Conservation (phyloP, 2,113 vertebrate species). For the Epinephelus cyanopodus region DNA sequence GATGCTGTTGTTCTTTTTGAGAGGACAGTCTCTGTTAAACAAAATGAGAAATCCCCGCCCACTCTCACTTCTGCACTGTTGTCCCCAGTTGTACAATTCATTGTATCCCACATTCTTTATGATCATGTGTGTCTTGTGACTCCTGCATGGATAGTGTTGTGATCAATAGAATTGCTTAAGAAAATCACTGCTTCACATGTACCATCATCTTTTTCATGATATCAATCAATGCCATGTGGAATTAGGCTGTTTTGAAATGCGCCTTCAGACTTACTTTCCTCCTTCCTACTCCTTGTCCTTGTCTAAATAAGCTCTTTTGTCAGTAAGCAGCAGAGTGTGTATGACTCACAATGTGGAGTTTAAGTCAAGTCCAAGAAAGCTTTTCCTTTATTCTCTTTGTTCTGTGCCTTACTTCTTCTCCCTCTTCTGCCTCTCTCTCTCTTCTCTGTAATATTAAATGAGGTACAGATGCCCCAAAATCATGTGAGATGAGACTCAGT, state of each 20-base stretch:
- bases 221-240: background rate
- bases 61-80: too few species aligned
- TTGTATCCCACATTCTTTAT: background rate
- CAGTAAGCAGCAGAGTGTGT: background rate
- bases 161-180: background rate
- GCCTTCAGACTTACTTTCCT: background rate
- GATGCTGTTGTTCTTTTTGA: too few species aligned
- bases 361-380: background rate
- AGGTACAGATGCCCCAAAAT: background rate
- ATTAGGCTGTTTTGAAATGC: background rate
- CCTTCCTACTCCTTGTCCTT: background rate
- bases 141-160: background rate
- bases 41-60: too few species aligned
- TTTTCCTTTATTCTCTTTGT: slow-evolving; percentile 9
- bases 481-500: slow-evolving; percentile 10
- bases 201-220: too few species aligned
- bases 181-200: background rate
- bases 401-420: background rate
- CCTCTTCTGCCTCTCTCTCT: background rate
- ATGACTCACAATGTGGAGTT: background rate
- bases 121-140: background rate
- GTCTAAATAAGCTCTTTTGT: background rate
- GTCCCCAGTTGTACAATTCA: too few species aligned
- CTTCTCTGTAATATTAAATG: background rate
- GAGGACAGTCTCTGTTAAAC: too few species aligned